These are phyloP conservation scores for Campylomormyrus numenius DNA, from an alignment of 2,113 vertebrate species.

Conservation along the genomic window DNA sequence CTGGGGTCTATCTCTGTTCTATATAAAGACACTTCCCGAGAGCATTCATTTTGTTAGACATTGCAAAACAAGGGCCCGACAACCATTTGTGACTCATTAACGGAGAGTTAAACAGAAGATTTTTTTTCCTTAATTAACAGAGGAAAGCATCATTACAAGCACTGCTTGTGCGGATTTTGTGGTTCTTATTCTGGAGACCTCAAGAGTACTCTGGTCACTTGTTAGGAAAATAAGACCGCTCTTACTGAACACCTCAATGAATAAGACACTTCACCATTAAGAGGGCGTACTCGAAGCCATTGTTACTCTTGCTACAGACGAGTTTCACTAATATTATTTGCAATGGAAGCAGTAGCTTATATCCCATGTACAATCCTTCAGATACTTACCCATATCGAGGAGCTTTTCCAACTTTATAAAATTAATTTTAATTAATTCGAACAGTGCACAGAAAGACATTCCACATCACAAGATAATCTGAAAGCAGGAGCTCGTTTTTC, in stretches of 20 bases:
- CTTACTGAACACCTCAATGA: neutral
- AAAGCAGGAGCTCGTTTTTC: neutral
- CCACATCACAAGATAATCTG: neutral
- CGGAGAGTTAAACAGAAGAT: neutral
- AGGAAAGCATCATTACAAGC: neutral
- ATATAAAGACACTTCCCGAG: neutral
- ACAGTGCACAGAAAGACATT: neutral
- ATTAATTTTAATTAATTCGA: neutral
- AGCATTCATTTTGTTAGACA: neutral
- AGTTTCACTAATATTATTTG: neutral
- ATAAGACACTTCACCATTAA: neutral
- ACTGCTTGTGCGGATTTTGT: neutral
- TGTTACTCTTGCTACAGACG: neutral
- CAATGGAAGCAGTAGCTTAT: neutral
- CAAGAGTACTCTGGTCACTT: neutral
- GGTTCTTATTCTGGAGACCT: neutral
- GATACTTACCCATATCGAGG: neutral
- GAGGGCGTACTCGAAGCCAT: neutral
- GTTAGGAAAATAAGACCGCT: neutral
- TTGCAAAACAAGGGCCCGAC: neutral
- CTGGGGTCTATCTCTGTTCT: neutral
- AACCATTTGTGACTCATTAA: neutral
- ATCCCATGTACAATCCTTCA: neutral
- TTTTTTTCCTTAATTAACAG: neutral
- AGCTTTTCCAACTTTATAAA: neutral